Base-by-base conservation (phyloP, 2,113 vertebrate genomes). In the Calypte anna region DNA sequence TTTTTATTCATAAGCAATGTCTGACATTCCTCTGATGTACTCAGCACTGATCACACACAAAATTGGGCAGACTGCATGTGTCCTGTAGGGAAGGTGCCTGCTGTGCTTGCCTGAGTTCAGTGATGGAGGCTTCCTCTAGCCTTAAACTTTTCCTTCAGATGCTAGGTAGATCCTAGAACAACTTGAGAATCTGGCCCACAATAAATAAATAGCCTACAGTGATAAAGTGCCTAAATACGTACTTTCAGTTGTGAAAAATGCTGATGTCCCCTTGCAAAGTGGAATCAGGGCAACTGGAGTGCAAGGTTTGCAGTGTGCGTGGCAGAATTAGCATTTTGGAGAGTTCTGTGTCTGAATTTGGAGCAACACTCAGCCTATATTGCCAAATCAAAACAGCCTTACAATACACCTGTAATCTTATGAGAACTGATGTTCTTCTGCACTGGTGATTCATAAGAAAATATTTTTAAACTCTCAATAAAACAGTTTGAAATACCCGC, bases 231-330 rank as follows among this genome's bases (percentile, higher is more conserved):
- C 23, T 79, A 31, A 38, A 8, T n/a, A 5, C 21, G 7, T 22
- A 22, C 15, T 36, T 87, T 55, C 38, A 51, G 17, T 44, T 82
- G 27, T 10, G 15, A 70, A 76, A 78, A 80, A 57, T 44, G 36
- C 12, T 54, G 13, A 38, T 53, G 31, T 76, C 2, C 10, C 17
- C 18, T 38, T 2, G 1, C 21, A 85, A 58, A 64, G n/a, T 12
- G 50, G 38, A 59, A 30, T 22, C 14, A 72, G 27, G 8, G 44
- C 19, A 25, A 43, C 40, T 24, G 46, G 55, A 57, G 22, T 7
- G 3, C 4, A 10, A 51, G 10, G 7, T 59, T 50, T 16, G 20
- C 24, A 30, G 21, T 22, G 55, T n/a, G 11, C 7, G 0, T 3
- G 25, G 54, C 46, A 64, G 55, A 40, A 55, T 11, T n/a, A 10